These are phyloP conservation scores for Sarotherodon lohbergeri DNA, from an alignment of 2,113 vertebrate species.

Conservation along the genomic window DNA sequence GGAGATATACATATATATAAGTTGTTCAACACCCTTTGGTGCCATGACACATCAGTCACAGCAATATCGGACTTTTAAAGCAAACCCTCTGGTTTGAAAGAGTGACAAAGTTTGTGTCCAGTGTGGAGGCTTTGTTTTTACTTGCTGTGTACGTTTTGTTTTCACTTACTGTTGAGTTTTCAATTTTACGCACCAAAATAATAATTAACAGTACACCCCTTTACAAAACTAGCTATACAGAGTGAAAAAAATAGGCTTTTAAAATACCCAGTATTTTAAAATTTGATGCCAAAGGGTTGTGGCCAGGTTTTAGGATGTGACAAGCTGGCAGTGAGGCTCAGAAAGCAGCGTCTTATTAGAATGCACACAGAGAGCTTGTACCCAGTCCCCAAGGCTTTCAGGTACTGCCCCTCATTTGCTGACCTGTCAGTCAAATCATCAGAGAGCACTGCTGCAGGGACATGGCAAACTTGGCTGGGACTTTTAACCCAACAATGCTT, in stretches of 20 bases:
- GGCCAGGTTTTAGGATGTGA: neutral
- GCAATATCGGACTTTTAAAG: neutral
- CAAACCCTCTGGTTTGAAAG: neutral
- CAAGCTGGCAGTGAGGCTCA: neutral
- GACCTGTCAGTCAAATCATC: conserved; percentile 40
- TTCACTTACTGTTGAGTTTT: neutral
- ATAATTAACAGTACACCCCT: neutral
- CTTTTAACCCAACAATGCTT: conserved; percentile 3
- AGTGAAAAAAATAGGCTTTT: neutral
- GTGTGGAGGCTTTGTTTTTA: neutral
- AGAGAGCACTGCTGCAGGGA: conserved; percentile 17
- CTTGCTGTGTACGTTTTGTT: neutral
- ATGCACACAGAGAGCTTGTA: conserved; percentile 31
- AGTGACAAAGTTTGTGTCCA: neutral
- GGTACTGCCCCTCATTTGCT: conserved; percentile 32
- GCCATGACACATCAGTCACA: neutral
- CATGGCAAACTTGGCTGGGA: conserved; percentile 6
- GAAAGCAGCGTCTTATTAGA: conserved; percentile 41
- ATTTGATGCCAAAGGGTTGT: neutral
- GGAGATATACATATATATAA: neutral
- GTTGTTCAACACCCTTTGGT: neutral
- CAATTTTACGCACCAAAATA: neutral
- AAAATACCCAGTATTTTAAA: neutral
- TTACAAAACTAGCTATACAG: neutral
- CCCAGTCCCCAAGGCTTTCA: conserved; percentile 30